Percentiles rank a stretch among this genome's conserved stretches.
Evolutionary conservation across 2,113 vertebrate species (phyloP).

Genomic region (Cavia porcellus): DNA sequence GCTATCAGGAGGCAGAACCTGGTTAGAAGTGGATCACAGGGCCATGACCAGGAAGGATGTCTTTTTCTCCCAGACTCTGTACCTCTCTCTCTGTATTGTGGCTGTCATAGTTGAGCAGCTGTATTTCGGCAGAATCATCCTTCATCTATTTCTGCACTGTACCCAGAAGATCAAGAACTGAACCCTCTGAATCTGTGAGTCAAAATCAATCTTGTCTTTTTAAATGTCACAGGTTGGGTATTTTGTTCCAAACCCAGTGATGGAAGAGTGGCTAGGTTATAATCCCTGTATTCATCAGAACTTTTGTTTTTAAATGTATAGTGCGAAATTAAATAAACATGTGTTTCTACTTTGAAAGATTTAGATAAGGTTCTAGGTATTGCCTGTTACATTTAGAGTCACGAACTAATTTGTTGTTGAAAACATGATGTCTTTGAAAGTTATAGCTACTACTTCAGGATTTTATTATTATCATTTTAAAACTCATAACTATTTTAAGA

Average conservation of each 20-base stretch:
- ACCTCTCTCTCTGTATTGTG: neutral
- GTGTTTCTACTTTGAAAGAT: neutral
- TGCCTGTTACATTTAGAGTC: neutral
- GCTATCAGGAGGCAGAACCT: neutral
- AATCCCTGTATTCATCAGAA: neutral
- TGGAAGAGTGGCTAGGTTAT: neutral
- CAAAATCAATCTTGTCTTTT: neutral
- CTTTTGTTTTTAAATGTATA: too few relatives aligned
- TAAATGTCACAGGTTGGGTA: too few relatives aligned
- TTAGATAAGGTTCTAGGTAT: neutral
- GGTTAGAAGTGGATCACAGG: neutral
- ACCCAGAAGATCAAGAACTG: neutral
- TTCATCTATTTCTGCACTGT: neutral
- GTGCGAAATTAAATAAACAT: neutral
- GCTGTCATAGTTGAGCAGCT: neutral
- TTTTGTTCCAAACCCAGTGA: neutral
- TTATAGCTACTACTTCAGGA: neutral
- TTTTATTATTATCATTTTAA: neutral
- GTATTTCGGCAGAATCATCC: neutral
- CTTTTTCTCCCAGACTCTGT: neutral
- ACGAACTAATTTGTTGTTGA: neutral
- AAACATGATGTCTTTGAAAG: neutral
- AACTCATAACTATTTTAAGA: neutral
- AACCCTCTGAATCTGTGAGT: neutral
- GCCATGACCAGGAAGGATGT: neutral